Evolutionary conservation across 2,797 vertebrate genomes (phyloP).

Genomic region (Crenichthys baileyi): DNA sequence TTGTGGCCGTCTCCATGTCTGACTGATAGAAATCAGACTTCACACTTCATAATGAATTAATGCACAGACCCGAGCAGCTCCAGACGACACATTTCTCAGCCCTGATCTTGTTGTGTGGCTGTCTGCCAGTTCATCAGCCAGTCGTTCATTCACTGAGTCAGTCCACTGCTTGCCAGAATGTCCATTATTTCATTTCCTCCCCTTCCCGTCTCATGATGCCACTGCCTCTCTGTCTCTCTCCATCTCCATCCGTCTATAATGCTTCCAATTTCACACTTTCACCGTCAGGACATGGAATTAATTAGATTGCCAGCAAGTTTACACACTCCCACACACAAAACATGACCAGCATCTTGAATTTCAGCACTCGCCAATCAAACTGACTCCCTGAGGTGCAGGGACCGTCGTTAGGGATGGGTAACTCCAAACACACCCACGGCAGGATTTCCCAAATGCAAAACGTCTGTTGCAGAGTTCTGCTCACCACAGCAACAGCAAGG

Average conservation of each 20-base stretch:
- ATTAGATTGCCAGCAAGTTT: slow-evolving; percentile 45
- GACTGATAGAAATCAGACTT: slow-evolving; percentile 6
- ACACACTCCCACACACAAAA: slow-evolving; percentile 26
- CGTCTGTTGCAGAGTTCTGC: slow-evolving; percentile 25
- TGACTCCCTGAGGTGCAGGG: not conserved
- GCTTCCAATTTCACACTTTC: slow-evolving; percentile 63
- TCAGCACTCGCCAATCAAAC: slow-evolving; percentile 29
- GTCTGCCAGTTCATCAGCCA: slow-evolving; percentile 45
- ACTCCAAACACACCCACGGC: slow-evolving; percentile 7
- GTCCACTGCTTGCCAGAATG: slow-evolving; percentile 26
- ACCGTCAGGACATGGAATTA: slow-evolving; percentile 58
- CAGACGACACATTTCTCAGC: slow-evolving; percentile 9
- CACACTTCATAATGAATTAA: slow-evolving; percentile 13
- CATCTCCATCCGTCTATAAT: slow-evolving; percentile 34
- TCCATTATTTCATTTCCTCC: slow-evolving; percentile 47
- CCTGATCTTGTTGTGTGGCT: slow-evolving; percentile 6
- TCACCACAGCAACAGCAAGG: slow-evolving; percentile 60
- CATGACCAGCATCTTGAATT: slow-evolving; percentile 21
- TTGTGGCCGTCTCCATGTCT: not conserved
- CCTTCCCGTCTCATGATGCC: slow-evolving; percentile 18
- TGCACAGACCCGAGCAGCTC: not conserved
- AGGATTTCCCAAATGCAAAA: slow-evolving; percentile 18
- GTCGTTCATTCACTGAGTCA: slow-evolving; percentile 22
- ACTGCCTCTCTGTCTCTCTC: slow-evolving; percentile 12
- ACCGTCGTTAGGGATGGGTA: slow-evolving; percentile 1